Evolutionary conservation across 2,888 invertebrate genomes (phyloP).

Genomic region (Dilophus febrilis): DNA sequence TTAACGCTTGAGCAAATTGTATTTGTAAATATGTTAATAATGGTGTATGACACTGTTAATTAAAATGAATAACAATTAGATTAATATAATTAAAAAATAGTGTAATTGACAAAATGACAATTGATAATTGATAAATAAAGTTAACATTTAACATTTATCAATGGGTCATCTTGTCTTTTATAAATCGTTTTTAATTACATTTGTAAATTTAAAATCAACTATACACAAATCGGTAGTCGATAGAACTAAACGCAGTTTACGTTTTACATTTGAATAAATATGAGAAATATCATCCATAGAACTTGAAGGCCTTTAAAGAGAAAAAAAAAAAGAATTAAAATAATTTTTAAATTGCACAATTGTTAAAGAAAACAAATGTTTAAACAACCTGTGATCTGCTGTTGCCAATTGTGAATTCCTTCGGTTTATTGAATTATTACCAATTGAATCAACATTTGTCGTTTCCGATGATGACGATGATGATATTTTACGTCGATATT

Average conservation of each 20-base stretch:
- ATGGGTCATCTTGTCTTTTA: no score
- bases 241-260: constrained; percentile 77
- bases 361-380: background rate
- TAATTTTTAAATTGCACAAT: background rate
- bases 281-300: constrained; percentile 16
- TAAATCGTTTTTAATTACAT: no score
- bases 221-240: constrained; percentile 72
- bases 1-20: constrained; percentile 67
- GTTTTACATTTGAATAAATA: constrained; percentile 38
- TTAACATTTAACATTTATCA: background rate
- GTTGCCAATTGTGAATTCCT: constrained; percentile 24
- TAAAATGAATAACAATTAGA: constrained; percentile 4
- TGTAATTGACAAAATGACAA: no score
- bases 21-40: constrained; percentile 51
- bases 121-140: background rate
- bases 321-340: no score
- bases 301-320: no score
- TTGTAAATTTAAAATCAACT: constrained; percentile 40
- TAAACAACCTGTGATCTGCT: constrained; percentile 28
- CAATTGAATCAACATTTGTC: constrained; percentile 28
- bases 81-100: no score
- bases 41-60: constrained; percentile 22
- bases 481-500: constrained; percentile 62
- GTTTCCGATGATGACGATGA: constrained; percentile 37
- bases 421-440: constrained; percentile 17